Percentiles rank a stretch among this genome's conserved stretches.
phyloP scores from a whole-genome alignment of 1,140 invertebrate genomes.

The Bombus waltoni region DNA sequence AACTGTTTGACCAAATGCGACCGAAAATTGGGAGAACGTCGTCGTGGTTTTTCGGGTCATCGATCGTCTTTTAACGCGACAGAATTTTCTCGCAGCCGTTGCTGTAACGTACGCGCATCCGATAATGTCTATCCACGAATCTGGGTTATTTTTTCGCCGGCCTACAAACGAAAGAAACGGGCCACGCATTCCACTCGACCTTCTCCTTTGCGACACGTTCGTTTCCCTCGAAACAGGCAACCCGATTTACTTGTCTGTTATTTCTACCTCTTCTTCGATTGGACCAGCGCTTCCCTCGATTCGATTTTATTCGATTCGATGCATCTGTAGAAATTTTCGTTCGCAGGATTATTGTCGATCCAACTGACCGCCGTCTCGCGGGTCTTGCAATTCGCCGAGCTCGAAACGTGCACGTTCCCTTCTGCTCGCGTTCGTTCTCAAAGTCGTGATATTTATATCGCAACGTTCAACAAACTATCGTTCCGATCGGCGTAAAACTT shows the following conservation, averaged over 20 bases:
- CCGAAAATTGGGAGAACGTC: background rate
- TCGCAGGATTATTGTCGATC: too few species aligned
- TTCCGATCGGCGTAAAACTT: too few species aligned
- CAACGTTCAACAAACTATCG: too few species aligned
- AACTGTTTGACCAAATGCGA: background rate
- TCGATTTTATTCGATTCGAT: too few species aligned
- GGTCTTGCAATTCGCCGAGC: too few species aligned
- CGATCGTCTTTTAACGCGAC: background rate
- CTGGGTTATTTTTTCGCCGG: conserved; percentile 11
- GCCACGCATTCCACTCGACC: background rate
- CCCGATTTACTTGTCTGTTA: background rate
- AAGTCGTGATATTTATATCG: too few species aligned
- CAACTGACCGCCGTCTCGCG: too few species aligned
- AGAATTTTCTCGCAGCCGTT: background rate
- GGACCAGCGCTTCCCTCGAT: too few species aligned
- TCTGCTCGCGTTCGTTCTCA: too few species aligned
- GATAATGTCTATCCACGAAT: background rate
- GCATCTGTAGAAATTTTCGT: too few species aligned
- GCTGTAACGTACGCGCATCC: background rate
- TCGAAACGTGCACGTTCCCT: too few species aligned
- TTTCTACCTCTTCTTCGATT: too few species aligned
- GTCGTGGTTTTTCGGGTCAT: background rate
- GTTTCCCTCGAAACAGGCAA: background rate
- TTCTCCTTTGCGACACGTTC: background rate
- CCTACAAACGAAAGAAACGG: conserved; percentile 6